Evolutionary conservation across 2,888 invertebrate species (phyloP).

Genomic region (Latrodectus elegans): DNA sequence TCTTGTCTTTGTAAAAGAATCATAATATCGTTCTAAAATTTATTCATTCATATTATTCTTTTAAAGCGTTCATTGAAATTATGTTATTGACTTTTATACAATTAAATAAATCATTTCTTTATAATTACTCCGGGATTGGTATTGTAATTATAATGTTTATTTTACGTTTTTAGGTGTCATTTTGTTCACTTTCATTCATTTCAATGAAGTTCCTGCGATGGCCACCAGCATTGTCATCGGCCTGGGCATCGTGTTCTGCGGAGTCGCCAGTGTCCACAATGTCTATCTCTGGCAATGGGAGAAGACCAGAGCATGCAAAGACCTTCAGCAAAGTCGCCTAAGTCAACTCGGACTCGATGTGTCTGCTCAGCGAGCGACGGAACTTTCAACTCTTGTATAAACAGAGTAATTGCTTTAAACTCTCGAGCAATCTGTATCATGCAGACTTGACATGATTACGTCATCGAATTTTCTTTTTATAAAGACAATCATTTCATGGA

Average conservation of each 20-base stretch:
- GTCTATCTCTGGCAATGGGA: constrained; percentile 90
- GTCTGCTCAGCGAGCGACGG: constrained; percentile 72
- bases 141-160: no score
- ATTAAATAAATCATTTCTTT: no score
- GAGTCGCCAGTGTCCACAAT: constrained; percentile 94
- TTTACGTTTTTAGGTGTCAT: constrained; percentile 83
- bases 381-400: constrained; percentile 83
- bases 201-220: constrained; percentile 92
- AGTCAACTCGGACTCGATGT: constrained; percentile 57
- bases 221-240: constrained; percentile 92
- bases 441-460: no score
- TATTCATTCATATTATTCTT: no score
- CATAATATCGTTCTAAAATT: no score
- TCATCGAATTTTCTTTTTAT: no score
- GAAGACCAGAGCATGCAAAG: constrained; percentile 73
- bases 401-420: not conserved
- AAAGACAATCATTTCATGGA: no score
- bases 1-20: no score
- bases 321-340: constrained; percentile 69
- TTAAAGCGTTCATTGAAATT: no score
- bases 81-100: no score
- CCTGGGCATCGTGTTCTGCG: constrained; percentile 92
- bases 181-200: constrained; percentile 92
- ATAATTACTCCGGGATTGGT: no score
- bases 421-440: no score